phyloP scores from a whole-genome alignment of 2,113 vertebrate genomes.

The Neodontobutis hainanensis region DNA sequence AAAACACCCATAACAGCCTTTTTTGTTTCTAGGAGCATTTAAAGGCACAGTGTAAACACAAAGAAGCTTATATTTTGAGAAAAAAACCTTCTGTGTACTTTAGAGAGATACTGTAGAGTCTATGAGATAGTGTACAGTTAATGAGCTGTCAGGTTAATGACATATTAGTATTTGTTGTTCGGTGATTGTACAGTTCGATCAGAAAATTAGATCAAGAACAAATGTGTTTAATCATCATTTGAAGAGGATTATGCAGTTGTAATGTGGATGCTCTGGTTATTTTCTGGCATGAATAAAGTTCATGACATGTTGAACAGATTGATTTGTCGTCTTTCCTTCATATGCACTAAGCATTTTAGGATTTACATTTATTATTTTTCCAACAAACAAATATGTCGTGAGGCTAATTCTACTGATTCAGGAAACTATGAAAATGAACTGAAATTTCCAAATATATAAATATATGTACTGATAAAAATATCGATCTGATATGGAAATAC shows the following conservation, averaged over 20 bases:
- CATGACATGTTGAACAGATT: slow-evolving; percentile 49
- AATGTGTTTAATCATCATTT: slow-evolving; percentile 50
- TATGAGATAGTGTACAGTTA: slow-evolving; percentile 41
- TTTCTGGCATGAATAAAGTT: slow-evolving; percentile 77
- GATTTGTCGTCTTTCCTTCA: background rate
- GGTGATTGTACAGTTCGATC: slow-evolving; percentile 53
- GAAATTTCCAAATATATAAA: too few relatives aligned
- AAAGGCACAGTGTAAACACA: slow-evolving; percentile 23
- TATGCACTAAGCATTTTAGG: too few relatives aligned
- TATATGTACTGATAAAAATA: too few relatives aligned
- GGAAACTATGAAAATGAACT: too few relatives aligned
- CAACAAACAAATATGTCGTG: too few relatives aligned
- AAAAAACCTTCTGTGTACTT: slow-evolving; percentile 24
- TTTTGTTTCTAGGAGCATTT: slow-evolving; percentile 30
- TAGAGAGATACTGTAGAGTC: slow-evolving; percentile 2
- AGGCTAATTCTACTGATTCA: too few relatives aligned
- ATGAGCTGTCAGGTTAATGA: slow-evolving; percentile 12
- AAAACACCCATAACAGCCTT: slow-evolving; percentile 42
- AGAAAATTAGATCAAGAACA: slow-evolving; percentile 28
- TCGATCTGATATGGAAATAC: too few relatives aligned
- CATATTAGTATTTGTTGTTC: slow-evolving; percentile 42
- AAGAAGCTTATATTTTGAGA: slow-evolving; percentile 63
- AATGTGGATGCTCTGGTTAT: slow-evolving; percentile 63
- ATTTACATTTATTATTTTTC: too few relatives aligned
- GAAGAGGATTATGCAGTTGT: slow-evolving; percentile 48